Evolutionary conservation across 2,797 vertebrate species (phyloP), one percentile per base, ranked within the genome.

Genomic region (Schizothorax lantsangensis): DNA sequence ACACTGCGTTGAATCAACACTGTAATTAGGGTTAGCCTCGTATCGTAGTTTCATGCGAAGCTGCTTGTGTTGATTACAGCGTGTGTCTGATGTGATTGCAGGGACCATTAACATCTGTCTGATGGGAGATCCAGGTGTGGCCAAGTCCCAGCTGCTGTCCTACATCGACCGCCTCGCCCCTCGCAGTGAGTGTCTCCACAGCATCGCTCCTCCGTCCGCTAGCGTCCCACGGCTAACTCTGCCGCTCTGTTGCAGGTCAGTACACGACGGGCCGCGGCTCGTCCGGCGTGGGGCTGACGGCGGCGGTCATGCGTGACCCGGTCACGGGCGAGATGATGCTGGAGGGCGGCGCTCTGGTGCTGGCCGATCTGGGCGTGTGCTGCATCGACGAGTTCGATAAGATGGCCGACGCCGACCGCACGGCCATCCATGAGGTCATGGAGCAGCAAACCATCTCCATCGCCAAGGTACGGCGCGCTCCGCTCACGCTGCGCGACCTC

Each of bases 381-480:
- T 98, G 97, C 91, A 99, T 99, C 0, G 98, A 99, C 0, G 98
- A 99, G 91, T 99, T 99, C 74, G 98, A 98, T 90, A 99, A 99
- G 91, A 98, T 99, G 98, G 95, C 96, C 0, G 98, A 99, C 1
- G 92, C 93, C 0, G 98, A 98, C 91, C 96, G 98, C 49, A 97
- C 97, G 0, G 97, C 98, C 88, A 97, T 99, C 90, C 98, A 98
- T 0, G 97, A 99, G 89, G 98, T 97, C 84, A 98, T 99, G 98
- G 98, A 99, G 43, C 98, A 99, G 92, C 98, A 99, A 93, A 98
- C 97, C 49, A 96, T 99, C 91, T 97, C 98, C 83, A 97, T 98
- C 0, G 98, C 98, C 38, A 99, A 99, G 94, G 96, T 96, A 84
- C 17, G n/a, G 3, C 5, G 3, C 12, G 14, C 36, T 40, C 14